Evolutionary conservation across 2,888 invertebrate species (phyloP).

Genomic region (Syritta pipiens): DNA sequence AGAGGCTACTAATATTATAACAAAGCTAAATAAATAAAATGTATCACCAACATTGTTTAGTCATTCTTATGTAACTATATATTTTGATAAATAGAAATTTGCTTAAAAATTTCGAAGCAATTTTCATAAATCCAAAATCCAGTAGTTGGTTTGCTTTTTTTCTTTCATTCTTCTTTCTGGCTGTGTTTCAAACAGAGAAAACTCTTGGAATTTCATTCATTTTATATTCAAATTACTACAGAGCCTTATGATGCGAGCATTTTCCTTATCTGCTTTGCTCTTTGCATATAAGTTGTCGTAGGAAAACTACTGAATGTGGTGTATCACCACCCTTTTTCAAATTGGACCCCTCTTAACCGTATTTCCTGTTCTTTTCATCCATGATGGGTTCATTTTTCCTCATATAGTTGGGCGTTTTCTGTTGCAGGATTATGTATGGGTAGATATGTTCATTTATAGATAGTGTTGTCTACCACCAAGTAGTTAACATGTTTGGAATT

Average conservation of each 20-base stretch:
- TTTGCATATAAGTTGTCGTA: constrained; percentile 16
- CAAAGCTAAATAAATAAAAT: background rate
- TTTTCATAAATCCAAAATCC: constrained; percentile 6
- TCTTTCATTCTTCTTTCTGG: background rate
- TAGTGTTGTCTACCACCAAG: constrained; percentile 11
- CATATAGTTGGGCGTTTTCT: constrained; percentile 18
- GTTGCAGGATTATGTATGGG: background rate
- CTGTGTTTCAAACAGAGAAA: constrained; percentile 4
- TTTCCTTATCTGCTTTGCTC: constrained; percentile 10
- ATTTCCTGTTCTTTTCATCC: constrained; percentile 16
- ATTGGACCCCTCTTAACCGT: constrained; percentile 19
- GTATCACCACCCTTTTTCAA: constrained; percentile 20
- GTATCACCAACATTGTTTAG: background rate
- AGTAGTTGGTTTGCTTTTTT: background rate
- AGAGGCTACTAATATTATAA: background rate
- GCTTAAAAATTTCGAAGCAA: constrained; percentile 5
- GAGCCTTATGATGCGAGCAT: constrained; percentile 22
- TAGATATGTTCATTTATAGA: constrained; percentile 10
- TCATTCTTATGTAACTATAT: background rate
- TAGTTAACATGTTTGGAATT: constrained; percentile 19
- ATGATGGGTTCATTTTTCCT: constrained; percentile 15
- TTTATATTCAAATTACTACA: constrained; percentile 22
- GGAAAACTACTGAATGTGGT: constrained; percentile 14
- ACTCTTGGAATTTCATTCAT: constrained; percentile 21
- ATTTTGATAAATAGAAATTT: background rate